phyloP scores from a whole-genome alignment of 2,888 invertebrate genomes.

The Caenorhabditis japonica region DNA sequence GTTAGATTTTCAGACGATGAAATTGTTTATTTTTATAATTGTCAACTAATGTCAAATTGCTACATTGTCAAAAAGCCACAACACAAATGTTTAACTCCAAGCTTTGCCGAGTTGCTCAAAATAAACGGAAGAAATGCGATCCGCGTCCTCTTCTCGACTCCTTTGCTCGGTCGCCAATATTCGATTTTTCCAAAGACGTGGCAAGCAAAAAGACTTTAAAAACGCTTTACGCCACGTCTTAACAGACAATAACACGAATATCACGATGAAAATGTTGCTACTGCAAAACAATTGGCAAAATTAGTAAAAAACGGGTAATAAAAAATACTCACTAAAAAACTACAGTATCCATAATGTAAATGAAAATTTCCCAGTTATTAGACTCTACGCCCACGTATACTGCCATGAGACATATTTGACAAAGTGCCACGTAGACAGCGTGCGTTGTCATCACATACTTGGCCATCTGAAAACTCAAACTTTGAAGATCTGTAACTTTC shows the following conservation, averaged over 20 bases:
- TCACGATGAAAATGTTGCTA: constrained; percentile 20
- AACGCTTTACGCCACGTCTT: constrained; percentile 16
- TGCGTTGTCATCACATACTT: constrained; percentile 31
- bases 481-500: too few relatives aligned
- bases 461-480: constrained; percentile 24
- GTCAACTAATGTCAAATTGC: too few relatives aligned
- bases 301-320: not conserved
- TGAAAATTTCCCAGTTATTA: constrained; percentile 22
- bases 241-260: constrained; percentile 13
- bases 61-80: too few relatives aligned
- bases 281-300: constrained; percentile 12
- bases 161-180: not conserved
- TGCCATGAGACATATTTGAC: constrained; percentile 16
- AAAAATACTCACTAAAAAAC: constrained; percentile 25
- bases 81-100: constrained; percentile 16
- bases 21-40: too few relatives aligned
- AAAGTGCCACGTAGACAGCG: constrained; percentile 24
- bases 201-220: not conserved
- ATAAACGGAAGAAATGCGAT: constrained; percentile 1
- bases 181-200: not conserved
- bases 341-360: constrained; percentile 22
- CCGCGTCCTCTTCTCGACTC: constrained; percentile 6
- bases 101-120: constrained; percentile 25
- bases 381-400: constrained; percentile 15
- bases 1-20: too few relatives aligned